A percentile compares a stretch with the other conserved stretches of the same genome.
Conservation (phyloP, 2,888 invertebrate genomes). For the Phyto melanocephala region DNA sequence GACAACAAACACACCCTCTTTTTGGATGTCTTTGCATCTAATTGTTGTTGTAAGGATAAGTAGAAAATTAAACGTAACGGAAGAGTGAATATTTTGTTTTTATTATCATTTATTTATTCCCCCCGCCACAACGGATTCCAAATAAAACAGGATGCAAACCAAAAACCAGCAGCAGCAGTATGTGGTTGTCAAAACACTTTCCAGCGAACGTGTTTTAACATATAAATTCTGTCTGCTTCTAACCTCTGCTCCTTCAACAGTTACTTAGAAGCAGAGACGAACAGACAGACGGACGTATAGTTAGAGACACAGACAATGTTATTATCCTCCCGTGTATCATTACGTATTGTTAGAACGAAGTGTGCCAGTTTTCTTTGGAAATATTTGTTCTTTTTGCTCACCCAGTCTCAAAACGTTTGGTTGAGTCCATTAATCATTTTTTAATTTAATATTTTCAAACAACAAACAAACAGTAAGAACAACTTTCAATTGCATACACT, state of each 20-base stretch:
- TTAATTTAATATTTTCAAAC: conserved; percentile 77
- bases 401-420: conserved; percentile 70
- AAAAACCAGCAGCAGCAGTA: conserved; percentile 36
- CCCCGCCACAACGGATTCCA: background rate
- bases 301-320: conserved; percentile 26
- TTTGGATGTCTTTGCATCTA: background rate
- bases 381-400: conserved; percentile 27
- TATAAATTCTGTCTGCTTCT: background rate
- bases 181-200: conserved; percentile 60
- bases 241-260: background rate
- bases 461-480: too few relatives aligned
- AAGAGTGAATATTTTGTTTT: conserved; percentile 72
- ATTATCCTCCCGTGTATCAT: conserved; percentile 76
- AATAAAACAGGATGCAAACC: conserved; percentile 49
- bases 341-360: conserved; percentile 69
- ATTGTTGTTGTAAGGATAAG: conserved; percentile 22
- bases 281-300: background rate
- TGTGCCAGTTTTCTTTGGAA: conserved; percentile 71
- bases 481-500: conserved; percentile 16
- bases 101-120: conserved; percentile 2
- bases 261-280: too few relatives aligned
- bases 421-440: conserved; percentile 79
- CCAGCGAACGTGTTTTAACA: background rate
- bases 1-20: conserved; percentile 76
- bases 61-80: conserved; percentile 68